Evolutionary conservation across 2,113 vertebrate genomes (phyloP).

Genomic region (Scytalopus superciliaris): DNA sequence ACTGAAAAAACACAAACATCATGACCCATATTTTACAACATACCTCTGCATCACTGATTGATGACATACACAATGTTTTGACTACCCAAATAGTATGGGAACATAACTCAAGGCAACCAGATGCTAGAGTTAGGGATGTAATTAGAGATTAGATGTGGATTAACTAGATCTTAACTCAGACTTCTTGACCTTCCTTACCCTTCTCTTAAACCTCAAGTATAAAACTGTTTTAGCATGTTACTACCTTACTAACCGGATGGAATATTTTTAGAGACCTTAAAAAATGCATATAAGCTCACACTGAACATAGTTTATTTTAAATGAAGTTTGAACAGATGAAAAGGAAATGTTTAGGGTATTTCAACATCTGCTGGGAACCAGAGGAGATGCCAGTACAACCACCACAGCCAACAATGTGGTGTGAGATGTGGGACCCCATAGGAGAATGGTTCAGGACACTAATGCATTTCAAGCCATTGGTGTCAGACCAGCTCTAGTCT

Average conservation of each 20-base stretch:
- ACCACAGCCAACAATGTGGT: rapidly evolving
- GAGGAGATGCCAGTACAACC: background rate
- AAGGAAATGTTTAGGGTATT: background rate
- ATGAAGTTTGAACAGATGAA: background rate
- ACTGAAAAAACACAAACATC: background rate
- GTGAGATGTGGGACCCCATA: rapidly evolving
- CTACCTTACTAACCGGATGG: background rate
- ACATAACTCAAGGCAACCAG: background rate
- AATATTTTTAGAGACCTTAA: background rate
- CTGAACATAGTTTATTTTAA: background rate
- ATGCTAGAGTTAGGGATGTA: background rate
- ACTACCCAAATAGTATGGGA: background rate
- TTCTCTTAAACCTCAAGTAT: background rate
- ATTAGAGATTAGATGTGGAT: background rate
- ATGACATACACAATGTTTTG: background rate
- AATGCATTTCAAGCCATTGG: background rate
- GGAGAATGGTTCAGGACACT: background rate
- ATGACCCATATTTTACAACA: background rate
- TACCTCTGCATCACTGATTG: background rate
- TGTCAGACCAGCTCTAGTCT: background rate
- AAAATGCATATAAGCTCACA: background rate
- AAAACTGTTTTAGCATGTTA: background rate
- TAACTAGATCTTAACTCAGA: background rate
- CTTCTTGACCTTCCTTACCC: background rate
- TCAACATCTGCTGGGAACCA: background rate